A percentile compares a stretch with the other conserved stretches of the same genome.
Conservation (phyloP, 2,888 invertebrate genomes). For the Galerucella pusilla region DNA sequence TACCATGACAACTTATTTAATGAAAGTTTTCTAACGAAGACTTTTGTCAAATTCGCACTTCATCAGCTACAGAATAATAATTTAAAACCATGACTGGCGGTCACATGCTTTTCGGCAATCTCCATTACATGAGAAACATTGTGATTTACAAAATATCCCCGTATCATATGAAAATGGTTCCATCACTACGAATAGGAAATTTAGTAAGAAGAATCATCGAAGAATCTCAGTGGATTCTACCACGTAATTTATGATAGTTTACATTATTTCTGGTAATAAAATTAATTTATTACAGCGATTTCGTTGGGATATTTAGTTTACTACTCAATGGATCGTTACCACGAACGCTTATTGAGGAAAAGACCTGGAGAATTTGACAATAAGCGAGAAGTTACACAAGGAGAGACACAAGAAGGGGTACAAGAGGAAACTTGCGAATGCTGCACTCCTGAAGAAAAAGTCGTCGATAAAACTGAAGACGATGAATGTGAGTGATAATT, state of each 20-base stretch:
- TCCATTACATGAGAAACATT: constrained; percentile 33
- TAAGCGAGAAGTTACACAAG: constrained; percentile 11
- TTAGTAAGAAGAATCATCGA: constrained; percentile 22
- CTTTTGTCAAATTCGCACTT: not conserved
- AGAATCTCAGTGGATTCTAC: constrained; percentile 33
- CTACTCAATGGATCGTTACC: constrained; percentile 15
- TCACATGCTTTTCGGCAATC: constrained; percentile 29
- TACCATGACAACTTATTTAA: too few species aligned
- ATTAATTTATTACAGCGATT: constrained; percentile 25
- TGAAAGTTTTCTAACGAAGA: not conserved
- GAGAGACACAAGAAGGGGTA: not conserved
- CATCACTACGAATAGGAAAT: constrained; percentile 16
- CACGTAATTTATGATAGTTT: constrained; percentile 37
- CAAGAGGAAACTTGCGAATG: not conserved
- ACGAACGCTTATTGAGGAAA: constrained; percentile 23
- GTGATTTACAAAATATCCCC: constrained; percentile 38
- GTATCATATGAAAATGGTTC: constrained; percentile 32
- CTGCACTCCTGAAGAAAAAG: not conserved
- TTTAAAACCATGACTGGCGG: not conserved
- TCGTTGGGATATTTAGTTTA: constrained; percentile 15
- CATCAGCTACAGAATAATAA: not conserved
- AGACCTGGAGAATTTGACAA: constrained; percentile 36
- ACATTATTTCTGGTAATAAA: not conserved
- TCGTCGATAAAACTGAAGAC: not conserved
- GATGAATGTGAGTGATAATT: constrained; percentile 13